Percentiles rank a stretch among this genome's conserved stretches.
These are phyloP conservation scores for Lissonota sp. DNA, from an alignment of 2,888 invertebrate genomes.

Conservation along the genomic window DNA sequence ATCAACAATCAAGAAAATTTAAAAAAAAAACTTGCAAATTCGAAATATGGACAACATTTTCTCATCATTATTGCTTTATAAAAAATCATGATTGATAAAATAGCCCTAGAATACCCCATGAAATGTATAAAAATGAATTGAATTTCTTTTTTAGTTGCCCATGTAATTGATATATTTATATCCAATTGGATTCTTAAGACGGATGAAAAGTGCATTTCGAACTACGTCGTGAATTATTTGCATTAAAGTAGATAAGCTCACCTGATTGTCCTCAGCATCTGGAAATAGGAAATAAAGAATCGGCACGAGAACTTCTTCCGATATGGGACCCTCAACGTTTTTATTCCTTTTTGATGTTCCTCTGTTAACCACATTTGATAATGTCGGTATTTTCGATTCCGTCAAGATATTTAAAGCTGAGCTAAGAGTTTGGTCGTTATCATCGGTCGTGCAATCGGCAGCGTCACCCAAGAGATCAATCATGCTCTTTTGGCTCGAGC, in stretches of 20 bases:
- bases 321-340: constrained; percentile 90
- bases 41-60: too few relatives aligned
- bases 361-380: constrained; percentile 86
- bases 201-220: not conserved
- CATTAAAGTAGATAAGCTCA: constrained; percentile 68
- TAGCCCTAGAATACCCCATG: too few relatives aligned
- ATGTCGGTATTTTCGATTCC: constrained; percentile 89
- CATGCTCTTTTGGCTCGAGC: constrained; percentile 85
- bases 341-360: constrained; percentile 85
- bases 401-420: constrained; percentile 88
- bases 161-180: too few relatives aligned
- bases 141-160: too few relatives aligned
- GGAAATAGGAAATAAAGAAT: constrained; percentile 94
- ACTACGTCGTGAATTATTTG: not conserved
- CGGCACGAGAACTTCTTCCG: constrained; percentile 90
- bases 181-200: too few relatives aligned
- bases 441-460: constrained; percentile 76
- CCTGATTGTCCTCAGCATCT: constrained; percentile 90
- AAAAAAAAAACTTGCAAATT: too few relatives aligned
- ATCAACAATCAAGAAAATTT: too few relatives aligned
- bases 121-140: too few relatives aligned
- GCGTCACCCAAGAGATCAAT: constrained; percentile 86
- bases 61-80: too few relatives aligned
- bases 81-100: too few relatives aligned
- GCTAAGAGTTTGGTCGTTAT: constrained; percentile 81